phyloP scores from a whole-genome alignment of 2,113 vertebrate species.

The Promerops cafer region DNA sequence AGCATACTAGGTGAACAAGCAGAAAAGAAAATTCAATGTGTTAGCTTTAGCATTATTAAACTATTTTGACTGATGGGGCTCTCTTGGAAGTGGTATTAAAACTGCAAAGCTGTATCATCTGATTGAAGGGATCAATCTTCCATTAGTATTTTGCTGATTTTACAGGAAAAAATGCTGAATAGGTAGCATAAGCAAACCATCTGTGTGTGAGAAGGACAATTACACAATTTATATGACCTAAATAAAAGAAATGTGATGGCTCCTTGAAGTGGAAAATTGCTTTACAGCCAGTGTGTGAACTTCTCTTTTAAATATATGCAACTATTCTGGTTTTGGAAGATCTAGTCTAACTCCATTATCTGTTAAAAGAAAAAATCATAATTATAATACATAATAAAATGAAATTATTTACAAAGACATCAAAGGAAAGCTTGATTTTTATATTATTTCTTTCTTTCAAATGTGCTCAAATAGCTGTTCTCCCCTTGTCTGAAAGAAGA shows the following conservation, averaged over 20 bases:
- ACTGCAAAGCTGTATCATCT: not conserved
- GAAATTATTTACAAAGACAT: not conserved
- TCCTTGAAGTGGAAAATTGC: conserved; percentile 8
- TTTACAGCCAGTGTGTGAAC: not conserved
- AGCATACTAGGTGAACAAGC: not conserved
- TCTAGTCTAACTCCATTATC: not conserved
- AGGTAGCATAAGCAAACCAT: not conserved
- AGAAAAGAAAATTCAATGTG: not conserved
- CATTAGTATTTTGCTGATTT: not conserved
- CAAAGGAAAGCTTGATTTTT: not conserved
- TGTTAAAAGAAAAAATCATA: not conserved
- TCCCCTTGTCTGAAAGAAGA: not conserved
- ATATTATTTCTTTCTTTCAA: not conserved
- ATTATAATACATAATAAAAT: not conserved
- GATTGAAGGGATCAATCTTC: not conserved
- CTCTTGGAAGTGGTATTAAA: not conserved
- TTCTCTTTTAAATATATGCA: not conserved
- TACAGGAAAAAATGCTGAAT: conserved; percentile 1
- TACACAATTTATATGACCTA: not conserved
- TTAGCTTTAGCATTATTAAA: not conserved
- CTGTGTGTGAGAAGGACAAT: not conserved
- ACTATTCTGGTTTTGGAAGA: not conserved
- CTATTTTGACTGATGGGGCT: not conserved
- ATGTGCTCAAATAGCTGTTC: not conserved
- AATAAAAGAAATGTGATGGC: not conserved